phyloP scores from a whole-genome alignment of 2,113 vertebrate genomes.

The Rostratula benghalensis region DNA sequence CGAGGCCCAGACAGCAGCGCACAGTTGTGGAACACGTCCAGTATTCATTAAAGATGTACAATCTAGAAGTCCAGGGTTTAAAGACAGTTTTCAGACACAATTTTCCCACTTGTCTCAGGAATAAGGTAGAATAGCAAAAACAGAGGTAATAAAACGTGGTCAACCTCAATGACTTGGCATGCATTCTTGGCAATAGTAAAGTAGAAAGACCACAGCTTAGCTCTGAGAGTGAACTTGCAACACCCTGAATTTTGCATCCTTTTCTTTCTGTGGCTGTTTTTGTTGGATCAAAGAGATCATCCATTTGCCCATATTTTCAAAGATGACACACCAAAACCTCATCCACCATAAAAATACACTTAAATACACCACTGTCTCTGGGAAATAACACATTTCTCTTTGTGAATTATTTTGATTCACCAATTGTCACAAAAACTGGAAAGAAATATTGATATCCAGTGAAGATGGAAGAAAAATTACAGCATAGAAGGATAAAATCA shows the following conservation, averaged over 20 bases:
- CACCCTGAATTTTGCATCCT: constrained; percentile 62
- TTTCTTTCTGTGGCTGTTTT: constrained; percentile 47
- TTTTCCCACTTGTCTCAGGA: constrained; percentile 69
- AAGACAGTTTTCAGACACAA: constrained; percentile 60
- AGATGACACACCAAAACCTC: constrained; percentile 43
- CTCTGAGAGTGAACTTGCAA: constrained; percentile 65
- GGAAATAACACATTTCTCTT: background rate
- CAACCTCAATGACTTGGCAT: constrained; percentile 66
- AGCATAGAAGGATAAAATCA: background rate
- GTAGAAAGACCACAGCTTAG: constrained; percentile 55
- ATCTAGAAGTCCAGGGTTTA: constrained; percentile 61
- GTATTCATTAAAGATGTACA: constrained; percentile 67
- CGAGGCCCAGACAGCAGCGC: constrained; percentile 19
- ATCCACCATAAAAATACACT: background rate
- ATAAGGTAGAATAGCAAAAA: constrained; percentile 70
- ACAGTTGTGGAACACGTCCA: constrained; percentile 55
- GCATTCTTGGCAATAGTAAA: constrained; percentile 42
- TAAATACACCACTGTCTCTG: background rate
- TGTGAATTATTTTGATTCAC: constrained; percentile 1
- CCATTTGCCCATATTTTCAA: constrained; percentile 17
- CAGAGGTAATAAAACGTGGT: constrained; percentile 73
- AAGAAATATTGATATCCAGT: background rate
- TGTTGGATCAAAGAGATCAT: constrained; percentile 37
- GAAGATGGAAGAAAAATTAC: constrained; percentile 28
- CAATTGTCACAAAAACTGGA: constrained; percentile 11